Evolutionary conservation across 2,797 vertebrate species (phyloP).

Genomic region (Hapalemur alaotrensis): DNA sequence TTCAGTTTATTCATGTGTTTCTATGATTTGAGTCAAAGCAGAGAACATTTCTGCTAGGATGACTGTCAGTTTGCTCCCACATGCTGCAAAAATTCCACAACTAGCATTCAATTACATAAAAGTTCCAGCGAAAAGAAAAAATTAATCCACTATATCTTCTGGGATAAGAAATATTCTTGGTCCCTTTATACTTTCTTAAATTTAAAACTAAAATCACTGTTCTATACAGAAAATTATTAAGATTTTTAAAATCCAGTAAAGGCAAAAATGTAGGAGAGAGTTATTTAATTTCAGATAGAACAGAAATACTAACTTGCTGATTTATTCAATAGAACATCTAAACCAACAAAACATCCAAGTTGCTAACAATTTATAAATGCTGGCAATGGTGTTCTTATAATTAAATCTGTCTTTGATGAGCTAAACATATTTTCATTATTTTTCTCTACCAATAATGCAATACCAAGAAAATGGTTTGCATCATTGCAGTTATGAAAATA

Average conservation of each 20-base stretch:
- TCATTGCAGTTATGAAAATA: not conserved
- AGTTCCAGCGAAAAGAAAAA: not conserved
- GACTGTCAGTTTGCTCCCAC: not conserved
- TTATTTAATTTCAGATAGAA: not conserved
- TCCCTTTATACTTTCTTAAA: not conserved
- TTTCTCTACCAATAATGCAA: not conserved
- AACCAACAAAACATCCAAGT: not conserved
- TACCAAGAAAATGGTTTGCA: not conserved
- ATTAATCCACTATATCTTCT: not conserved
- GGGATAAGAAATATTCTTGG: not conserved
- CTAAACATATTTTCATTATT: not conserved
- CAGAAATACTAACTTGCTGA: not conserved
- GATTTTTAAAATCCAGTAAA: not conserved
- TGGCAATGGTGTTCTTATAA: not conserved
- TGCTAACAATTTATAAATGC: not conserved
- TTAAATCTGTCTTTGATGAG: slow-evolving; percentile 8
- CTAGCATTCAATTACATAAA: not conserved
- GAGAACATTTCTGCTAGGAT: not conserved
- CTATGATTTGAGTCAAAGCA: slow-evolving; percentile 32
- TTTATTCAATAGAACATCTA: not conserved
- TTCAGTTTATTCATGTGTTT: not conserved
- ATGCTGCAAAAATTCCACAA: slow-evolving; percentile 35
- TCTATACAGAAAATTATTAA: not conserved
- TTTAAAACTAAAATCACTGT: not conserved
- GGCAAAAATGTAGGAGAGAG: not conserved